phyloP scores from a whole-genome alignment of 2,888 invertebrate species.

The Mythimna albipuncta region DNA sequence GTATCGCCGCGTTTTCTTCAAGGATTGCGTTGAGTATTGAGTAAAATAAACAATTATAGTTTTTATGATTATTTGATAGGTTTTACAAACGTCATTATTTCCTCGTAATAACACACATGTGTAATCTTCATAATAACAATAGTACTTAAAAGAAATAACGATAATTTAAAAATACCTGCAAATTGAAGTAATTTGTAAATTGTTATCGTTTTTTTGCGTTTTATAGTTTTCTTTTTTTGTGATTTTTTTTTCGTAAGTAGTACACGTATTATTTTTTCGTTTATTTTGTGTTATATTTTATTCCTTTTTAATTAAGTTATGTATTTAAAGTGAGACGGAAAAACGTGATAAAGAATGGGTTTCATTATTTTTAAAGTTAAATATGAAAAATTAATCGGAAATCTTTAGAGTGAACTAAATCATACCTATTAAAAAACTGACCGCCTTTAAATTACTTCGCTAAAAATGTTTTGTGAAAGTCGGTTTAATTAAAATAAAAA shows the following conservation, averaged over 20 bases:
- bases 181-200: constrained; percentile 28
- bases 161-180: constrained; percentile 23
- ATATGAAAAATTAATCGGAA: too few species aligned
- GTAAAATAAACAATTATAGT: constrained; percentile 37
- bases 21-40: constrained; percentile 7
- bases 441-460: too few species aligned
- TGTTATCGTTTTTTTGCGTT: constrained; percentile 15
- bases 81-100: constrained; percentile 33
- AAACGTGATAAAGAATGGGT: constrained; percentile 17
- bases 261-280: not conserved
- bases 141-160: constrained; percentile 11
- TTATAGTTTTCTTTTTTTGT: constrained; percentile 1
- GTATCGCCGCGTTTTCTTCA: not conserved
- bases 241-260: constrained; percentile 13
- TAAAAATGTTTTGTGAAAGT: too few species aligned
- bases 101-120: constrained; percentile 7
- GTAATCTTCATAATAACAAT: constrained; percentile 15
- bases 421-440: too few species aligned
- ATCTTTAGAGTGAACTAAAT: too few species aligned
- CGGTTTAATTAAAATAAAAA: not conserved
- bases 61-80: constrained; percentile 35
- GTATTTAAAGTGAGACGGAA: not conserved
- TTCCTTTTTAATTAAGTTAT: not conserved
- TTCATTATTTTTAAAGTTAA: not conserved
- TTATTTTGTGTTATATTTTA: not conserved